Conservation (phyloP, 2,888 invertebrate genomes). For the Sphaerophoria rueppellii region DNA sequence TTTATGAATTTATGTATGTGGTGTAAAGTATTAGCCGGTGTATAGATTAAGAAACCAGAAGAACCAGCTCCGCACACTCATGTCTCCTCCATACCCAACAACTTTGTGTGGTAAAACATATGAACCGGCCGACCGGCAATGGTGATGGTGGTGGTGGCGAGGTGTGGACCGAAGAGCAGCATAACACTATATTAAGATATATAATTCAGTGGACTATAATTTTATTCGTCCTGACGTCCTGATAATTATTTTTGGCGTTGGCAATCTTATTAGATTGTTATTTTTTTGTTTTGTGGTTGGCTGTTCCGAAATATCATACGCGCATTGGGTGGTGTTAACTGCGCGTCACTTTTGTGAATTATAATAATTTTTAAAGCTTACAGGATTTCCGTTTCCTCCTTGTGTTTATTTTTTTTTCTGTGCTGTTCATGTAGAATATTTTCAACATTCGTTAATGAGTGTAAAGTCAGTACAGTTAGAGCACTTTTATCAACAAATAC, state of each 20-base stretch:
- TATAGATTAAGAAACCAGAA: neutral
- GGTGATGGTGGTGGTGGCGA: neutral
- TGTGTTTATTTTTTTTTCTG: neutral
- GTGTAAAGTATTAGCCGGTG: neutral
- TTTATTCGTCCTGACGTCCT: constrained; percentile 6
- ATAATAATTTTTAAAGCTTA: constrained; percentile 12
- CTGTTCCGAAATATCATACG: neutral
- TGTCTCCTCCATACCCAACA: neutral
- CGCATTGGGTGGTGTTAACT: neutral
- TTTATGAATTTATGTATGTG: constrained; percentile 34
- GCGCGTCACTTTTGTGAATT: constrained; percentile 2
- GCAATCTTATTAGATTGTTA: neutral
- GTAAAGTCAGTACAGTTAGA: neutral
- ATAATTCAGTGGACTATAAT: constrained; percentile 21
- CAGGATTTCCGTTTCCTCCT: neutral
- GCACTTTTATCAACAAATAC: neutral
- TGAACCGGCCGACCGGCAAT: neutral
- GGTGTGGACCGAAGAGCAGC: neutral
- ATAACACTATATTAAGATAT: constrained; percentile 8
- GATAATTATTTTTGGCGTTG: neutral
- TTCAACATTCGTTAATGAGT: neutral
- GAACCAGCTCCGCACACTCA: neutral
- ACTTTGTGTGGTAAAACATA: neutral
- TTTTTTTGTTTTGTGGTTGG: neutral
- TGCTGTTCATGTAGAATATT: neutral